Conservation (phyloP, 1,140 invertebrate genomes). For the Bursaphelenchus mucronatus region DNA sequence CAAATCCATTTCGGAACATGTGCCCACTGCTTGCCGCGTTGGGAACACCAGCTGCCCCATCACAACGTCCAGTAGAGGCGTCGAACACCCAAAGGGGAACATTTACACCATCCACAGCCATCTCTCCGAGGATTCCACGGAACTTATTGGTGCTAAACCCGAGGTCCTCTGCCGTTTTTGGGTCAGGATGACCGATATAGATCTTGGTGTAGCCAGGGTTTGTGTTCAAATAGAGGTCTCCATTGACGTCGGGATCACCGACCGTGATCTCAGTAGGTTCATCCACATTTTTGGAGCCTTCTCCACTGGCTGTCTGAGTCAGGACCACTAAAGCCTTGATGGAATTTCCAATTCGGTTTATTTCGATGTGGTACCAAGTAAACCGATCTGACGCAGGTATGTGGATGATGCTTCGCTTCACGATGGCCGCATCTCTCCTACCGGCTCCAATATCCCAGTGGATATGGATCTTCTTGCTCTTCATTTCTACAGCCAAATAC, state of each 20-base stretch:
- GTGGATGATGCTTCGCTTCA: constrained; percentile 51
- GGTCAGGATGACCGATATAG: constrained; percentile 38
- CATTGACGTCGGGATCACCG: constrained; percentile 43
- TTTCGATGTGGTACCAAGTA: constrained; percentile 55
- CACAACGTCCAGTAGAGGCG: constrained; percentile 45
- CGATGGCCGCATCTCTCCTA: constrained; percentile 48
- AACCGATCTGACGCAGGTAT: constrained; percentile 52
- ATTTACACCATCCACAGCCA: constrained; percentile 48
- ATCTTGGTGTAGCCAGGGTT: constrained; percentile 52
- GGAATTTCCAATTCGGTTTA: constrained; percentile 50
- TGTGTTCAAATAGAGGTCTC: constrained; percentile 57
- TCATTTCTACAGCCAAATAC: constrained; percentile 54
- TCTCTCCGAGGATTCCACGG: constrained; percentile 48
- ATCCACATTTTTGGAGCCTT: constrained; percentile 40
- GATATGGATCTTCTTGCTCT: constrained; percentile 53
- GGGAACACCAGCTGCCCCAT: constrained; percentile 47
- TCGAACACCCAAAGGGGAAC: constrained; percentile 54
- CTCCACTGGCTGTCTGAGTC: constrained; percentile 42
- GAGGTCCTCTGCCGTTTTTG: constrained; percentile 35
- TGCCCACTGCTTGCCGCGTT: constrained; percentile 38
- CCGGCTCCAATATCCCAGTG: constrained; percentile 58
- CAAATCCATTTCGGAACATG: constrained; percentile 59
- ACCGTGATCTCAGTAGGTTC: constrained; percentile 44
- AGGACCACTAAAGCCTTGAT: constrained; percentile 52
- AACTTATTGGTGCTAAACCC: constrained; percentile 51